Conservation (phyloP, 2,113 vertebrate genomes). For the Ariopsis seemanni region DNA sequence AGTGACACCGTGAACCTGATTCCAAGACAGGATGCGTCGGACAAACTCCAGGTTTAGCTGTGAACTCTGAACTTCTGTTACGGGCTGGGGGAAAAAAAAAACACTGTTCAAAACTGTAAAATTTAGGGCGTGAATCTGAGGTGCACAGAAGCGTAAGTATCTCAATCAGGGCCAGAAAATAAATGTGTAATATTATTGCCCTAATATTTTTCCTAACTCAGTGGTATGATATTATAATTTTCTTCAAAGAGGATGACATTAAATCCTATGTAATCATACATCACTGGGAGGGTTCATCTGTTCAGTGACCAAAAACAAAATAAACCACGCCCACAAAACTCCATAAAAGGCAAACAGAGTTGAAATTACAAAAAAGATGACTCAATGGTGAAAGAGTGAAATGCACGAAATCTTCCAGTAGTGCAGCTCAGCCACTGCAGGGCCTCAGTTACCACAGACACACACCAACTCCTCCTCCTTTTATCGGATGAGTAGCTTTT, state of each 20-base stretch:
- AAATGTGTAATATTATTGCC: not conserved
- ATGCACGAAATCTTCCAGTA: not conserved
- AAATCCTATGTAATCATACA: not conserved
- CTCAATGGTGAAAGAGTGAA: not conserved
- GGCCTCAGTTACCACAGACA: not conserved
- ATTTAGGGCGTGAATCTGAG: not conserved
- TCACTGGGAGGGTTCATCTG: not conserved
- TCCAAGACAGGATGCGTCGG: constrained; percentile 56
- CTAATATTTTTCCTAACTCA: not conserved
- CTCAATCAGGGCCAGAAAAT: not conserved
- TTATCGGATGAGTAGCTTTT: not conserved
- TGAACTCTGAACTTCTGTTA: constrained; percentile 73
- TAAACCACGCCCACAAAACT: not conserved
- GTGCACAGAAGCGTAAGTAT: not conserved
- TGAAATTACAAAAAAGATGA: not conserved
- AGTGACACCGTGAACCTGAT: constrained; percentile 62
- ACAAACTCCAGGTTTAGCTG: constrained; percentile 82
- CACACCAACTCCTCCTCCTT: not conserved
- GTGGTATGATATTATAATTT: no score
- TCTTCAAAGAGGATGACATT: not conserved
- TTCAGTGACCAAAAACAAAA: no score
- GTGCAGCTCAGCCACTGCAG: not conserved
- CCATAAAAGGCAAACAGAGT: not conserved
- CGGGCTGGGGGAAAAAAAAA: constrained; percentile 63
- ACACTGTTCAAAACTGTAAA: not conserved